Conservation (phyloP, 1,140 invertebrate genomes). For the Drosophila albomicans region DNA sequence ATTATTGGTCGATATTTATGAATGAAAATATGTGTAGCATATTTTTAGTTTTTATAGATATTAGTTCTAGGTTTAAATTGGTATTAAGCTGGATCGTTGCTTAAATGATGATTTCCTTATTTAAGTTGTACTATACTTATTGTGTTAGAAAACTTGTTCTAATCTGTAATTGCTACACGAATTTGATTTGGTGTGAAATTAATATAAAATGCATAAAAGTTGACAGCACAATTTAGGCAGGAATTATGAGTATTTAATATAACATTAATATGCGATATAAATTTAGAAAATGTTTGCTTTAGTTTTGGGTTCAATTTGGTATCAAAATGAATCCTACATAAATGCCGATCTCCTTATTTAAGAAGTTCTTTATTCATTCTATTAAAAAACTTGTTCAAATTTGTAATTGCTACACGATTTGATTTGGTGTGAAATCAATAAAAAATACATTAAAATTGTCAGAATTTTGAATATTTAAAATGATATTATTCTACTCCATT, state of each 20-base stretch:
- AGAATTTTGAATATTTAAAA: background rate
- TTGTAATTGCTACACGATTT: conserved; percentile 60
- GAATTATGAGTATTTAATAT: background rate
- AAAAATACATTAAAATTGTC: background rate
- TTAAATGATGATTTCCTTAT: too few species aligned
- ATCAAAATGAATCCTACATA: too few species aligned
- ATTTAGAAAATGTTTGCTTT: background rate
- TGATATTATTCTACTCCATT: background rate
- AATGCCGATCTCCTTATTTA: too few species aligned
- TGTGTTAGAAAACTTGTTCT: too few species aligned
- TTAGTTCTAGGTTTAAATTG: too few species aligned
- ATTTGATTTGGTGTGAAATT: conserved; percentile 22
- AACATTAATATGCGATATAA: background rate
- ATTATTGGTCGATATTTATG: background rate
- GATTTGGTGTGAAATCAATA: background rate
- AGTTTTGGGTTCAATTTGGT: too few species aligned
- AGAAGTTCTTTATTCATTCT: too few species aligned
- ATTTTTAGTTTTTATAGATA: too few species aligned
- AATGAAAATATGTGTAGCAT: too few species aligned
- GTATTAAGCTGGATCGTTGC: too few species aligned
- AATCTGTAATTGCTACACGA: conserved; percentile 54
- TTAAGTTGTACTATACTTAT: too few species aligned
- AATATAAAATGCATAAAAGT: background rate
- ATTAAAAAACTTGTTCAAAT: too few species aligned
- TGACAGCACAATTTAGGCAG: background rate